Evolutionary conservation across 35 echinoderm and acorn worm species (phyloP).

Genomic region (Acanthaster planci): DNA sequence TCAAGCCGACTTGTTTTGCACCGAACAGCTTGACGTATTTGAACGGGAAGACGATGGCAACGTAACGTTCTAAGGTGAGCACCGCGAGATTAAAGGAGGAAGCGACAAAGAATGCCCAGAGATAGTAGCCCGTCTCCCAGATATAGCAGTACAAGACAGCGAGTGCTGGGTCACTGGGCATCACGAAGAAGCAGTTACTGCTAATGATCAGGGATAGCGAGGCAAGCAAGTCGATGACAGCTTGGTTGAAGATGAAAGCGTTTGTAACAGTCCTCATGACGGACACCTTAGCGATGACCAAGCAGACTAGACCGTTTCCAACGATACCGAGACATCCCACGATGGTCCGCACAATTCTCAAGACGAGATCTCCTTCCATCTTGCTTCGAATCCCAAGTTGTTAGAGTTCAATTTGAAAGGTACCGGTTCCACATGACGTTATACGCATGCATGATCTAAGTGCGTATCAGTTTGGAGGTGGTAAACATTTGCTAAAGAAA

Average conservation of each 20-base stretch:
- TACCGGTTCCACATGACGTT: no score
- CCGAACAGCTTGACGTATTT: background rate
- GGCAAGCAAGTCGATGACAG: conserved; percentile 23
- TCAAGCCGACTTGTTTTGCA: background rate
- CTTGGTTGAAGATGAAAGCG: conserved; percentile 33
- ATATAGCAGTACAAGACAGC: conserved; percentile 40
- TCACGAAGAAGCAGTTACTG: background rate
- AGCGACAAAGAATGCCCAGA: conserved; percentile 45
- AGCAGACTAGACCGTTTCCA: conserved; percentile 37
- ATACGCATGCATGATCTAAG: no score
- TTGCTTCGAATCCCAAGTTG: background rate
- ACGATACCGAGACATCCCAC: conserved; percentile 21
- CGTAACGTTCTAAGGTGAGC: conserved; percentile 58
- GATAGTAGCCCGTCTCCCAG: conserved; percentile 27
- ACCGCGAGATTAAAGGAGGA: conserved; percentile 55
- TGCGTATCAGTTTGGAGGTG: no score
- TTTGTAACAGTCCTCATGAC: conserved; percentile 16
- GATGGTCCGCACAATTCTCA: conserved; percentile 6
- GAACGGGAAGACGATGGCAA: conserved; percentile 62
- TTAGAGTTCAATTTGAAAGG: no score
- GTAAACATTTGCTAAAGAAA: no score
- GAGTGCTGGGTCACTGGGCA: background rate
- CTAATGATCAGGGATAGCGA: background rate
- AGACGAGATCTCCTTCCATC: background rate
- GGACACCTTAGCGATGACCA: background rate